phyloP scores from a whole-genome alignment of 2,113 vertebrate genomes.

The Coregonus clupeaformis region DNA sequence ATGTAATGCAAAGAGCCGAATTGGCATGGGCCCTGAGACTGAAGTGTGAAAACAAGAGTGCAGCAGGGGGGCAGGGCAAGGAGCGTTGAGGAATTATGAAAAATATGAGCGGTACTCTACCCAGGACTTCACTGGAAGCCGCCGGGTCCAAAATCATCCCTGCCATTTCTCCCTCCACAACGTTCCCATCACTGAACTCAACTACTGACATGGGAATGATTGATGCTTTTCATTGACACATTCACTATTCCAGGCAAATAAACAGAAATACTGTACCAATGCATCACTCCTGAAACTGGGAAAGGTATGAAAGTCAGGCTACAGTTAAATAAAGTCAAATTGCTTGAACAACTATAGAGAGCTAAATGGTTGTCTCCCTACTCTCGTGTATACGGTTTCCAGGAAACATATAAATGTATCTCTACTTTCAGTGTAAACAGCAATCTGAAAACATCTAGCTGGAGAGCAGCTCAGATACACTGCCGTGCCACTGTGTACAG shows the following conservation, averaged over 20 bases:
- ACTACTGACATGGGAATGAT: neutral
- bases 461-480: too few relatives aligned
- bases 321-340: conserved; percentile 11
- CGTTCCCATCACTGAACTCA: neutral
- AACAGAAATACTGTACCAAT: neutral
- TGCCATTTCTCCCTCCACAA: neutral
- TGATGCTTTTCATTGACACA: neutral
- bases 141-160: neutral
- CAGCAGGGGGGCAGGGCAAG: conserved; percentile 31
- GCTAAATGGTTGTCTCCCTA: too few relatives aligned
- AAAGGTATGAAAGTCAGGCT: neutral
- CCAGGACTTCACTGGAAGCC: conserved; percentile 22
- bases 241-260: neutral
- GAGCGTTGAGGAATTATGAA: conserved; percentile 11
- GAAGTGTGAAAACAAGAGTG: conserved; percentile 59
- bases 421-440: too few relatives aligned
- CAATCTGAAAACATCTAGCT: too few relatives aligned
- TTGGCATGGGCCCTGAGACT: conserved; percentile 39
- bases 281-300: neutral
- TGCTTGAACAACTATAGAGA: too few relatives aligned
- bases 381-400: too few relatives aligned
- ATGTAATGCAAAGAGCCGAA: conserved; percentile 16
- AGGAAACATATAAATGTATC: too few relatives aligned
- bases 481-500: too few relatives aligned
- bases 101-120: conserved; percentile 40